Evolutionary conservation across 2,797 vertebrate genomes (phyloP).

Genomic region (Salarias fasciatus): DNA sequence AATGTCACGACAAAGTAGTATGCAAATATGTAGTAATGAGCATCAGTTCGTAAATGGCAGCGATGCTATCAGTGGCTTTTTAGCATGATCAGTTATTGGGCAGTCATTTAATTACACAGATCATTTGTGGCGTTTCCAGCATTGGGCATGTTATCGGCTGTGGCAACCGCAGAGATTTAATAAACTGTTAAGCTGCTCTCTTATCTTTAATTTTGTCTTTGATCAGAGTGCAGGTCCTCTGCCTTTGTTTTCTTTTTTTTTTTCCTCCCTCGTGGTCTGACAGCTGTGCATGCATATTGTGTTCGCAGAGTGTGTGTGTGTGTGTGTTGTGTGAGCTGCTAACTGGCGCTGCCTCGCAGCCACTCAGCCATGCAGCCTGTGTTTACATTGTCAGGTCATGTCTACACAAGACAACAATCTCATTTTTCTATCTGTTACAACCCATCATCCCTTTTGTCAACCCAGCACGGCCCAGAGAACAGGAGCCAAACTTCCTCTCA

Average conservation of each 20-base stretch:
- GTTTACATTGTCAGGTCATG: constrained; percentile 47
- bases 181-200: constrained; percentile 49
- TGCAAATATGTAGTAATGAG: constrained; percentile 30
- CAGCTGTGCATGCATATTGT: constrained; percentile 33
- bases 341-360: constrained; percentile 36
- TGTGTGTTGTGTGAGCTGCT: too few species aligned
- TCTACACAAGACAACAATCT: constrained; percentile 23
- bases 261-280: constrained; percentile 2
- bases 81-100: constrained; percentile 3
- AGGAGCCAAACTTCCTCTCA: constrained; percentile 14
- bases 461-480: constrained; percentile 10
- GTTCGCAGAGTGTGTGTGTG: constrained; percentile 7
- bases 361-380: constrained; percentile 30
- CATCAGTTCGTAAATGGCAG: constrained; percentile 26
- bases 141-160: constrained; percentile 38
- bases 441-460: neutral
- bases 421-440: neutral
- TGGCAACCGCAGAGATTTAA: constrained; percentile 51
- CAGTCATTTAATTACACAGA: constrained; percentile 47
- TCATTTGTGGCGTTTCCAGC: constrained; percentile 36
- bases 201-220: constrained; percentile 47
- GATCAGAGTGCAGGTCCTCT: constrained; percentile 46
- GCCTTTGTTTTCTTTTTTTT: constrained; percentile 15
- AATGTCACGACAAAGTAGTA: constrained; percentile 7
- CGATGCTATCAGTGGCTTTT: constrained; percentile 16